phyloP scores from a whole-genome alignment of 2,797 vertebrate genomes.

The Hippoglossus hippoglossus region DNA sequence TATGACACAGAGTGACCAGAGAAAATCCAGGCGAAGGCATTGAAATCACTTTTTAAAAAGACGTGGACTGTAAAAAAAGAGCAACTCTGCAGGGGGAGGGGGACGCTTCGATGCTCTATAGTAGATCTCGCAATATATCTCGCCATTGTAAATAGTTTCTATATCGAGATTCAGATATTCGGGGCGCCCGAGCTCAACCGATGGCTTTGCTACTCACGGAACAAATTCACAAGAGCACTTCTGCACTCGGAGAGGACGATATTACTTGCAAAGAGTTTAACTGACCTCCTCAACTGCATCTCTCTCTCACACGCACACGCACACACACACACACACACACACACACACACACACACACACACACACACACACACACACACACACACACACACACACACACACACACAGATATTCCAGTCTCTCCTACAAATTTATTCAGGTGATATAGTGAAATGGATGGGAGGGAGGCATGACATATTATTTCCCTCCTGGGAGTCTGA shows the following conservation, averaged over 20 bases:
- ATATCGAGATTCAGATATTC: conserved; percentile 29
- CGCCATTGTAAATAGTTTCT: conserved; percentile 8
- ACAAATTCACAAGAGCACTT: conserved; percentile 39
- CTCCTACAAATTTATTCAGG: conserved; percentile 63
- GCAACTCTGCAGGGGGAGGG: not conserved
- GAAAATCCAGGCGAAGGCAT: not conserved
- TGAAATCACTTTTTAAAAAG: not conserved
- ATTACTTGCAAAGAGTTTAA: conserved; percentile 52
- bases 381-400: not conserved
- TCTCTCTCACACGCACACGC: not conserved
- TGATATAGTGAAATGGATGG: conserved; percentile 67
- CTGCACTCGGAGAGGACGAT: conserved; percentile 24
- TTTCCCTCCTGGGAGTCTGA: conserved; percentile 68
- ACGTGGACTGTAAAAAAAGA: not conserved
- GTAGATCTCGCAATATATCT: not conserved
- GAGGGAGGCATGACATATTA: conserved; percentile 68
- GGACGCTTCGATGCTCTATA: not conserved
- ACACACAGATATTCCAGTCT: conserved; percentile 25
- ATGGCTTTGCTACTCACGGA: not conserved
- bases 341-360: not conserved
- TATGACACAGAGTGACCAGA: not conserved
- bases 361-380: not conserved
- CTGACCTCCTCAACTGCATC: conserved; percentile 61
- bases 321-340: not conserved
- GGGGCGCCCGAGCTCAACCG: conserved; percentile 14